Conservation (phyloP, 2,888 invertebrate genomes). For the Allygus modestus region DNA sequence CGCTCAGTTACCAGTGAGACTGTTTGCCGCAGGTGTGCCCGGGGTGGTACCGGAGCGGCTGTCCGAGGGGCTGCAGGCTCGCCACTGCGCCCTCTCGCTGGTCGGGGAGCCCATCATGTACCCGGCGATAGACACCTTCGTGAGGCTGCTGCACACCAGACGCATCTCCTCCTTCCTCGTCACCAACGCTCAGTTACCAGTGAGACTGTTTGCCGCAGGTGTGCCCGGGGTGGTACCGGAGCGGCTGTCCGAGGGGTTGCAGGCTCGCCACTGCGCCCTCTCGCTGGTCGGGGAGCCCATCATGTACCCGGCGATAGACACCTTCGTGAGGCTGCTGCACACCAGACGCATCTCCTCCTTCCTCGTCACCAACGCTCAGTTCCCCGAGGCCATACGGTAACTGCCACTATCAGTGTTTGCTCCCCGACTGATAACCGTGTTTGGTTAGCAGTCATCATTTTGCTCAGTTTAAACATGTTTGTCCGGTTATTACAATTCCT, state of each 20-base stretch:
- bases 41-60: too few relatives aligned
- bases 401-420: neutral
- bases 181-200: too few relatives aligned
- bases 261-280: constrained; percentile 77
- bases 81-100: too few relatives aligned
- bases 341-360: constrained; percentile 77
- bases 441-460: neutral
- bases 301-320: constrained; percentile 80
- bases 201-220: constrained; percentile 73
- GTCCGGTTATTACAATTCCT: too few relatives aligned
- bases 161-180: too few relatives aligned
- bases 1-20: too few relatives aligned
- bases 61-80: too few relatives aligned
- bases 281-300: constrained; percentile 80
- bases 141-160: too few relatives aligned
- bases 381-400: constrained; percentile 77
- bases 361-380: constrained; percentile 80
- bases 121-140: too few relatives aligned
- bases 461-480: too few relatives aligned
- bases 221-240: constrained; percentile 78
- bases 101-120: too few relatives aligned
- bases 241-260: constrained; percentile 76
- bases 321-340: constrained; percentile 76
- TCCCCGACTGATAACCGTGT: neutral
- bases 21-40: constrained; percentile 75